These are phyloP conservation scores for Brotula barbata DNA, from an alignment of 2,797 vertebrate genomes.

Conservation along the genomic window DNA sequence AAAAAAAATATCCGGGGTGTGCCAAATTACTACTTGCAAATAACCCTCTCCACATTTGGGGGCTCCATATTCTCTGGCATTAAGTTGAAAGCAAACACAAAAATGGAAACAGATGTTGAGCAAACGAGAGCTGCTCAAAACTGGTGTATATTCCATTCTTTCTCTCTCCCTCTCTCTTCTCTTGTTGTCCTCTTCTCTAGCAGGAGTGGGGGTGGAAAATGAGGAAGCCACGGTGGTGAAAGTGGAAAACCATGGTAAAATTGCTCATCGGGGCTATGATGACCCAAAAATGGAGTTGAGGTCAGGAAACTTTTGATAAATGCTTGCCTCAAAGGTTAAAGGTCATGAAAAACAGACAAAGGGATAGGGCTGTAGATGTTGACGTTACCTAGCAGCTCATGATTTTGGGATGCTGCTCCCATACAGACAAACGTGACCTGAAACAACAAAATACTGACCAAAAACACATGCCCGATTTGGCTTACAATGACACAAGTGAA, in stretches of 20 bases:
- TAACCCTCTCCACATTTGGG: slow-evolving; percentile 67
- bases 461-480: too few species aligned
- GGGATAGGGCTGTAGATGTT: not conserved
- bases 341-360: slow-evolving; percentile 21
- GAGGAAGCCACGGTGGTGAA: slow-evolving; percentile 28
- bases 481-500: too few species aligned
- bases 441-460: too few species aligned
- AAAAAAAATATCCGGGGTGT: slow-evolving; percentile 42
- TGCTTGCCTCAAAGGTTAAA: slow-evolving; percentile 35
- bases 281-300: slow-evolving; percentile 12
- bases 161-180: slow-evolving; percentile 27
- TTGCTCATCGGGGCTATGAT: slow-evolving; percentile 26
- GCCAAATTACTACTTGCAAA: slow-evolving; percentile 74
- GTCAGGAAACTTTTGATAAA: slow-evolving; percentile 34
- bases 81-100: slow-evolving; percentile 70
- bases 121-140: slow-evolving; percentile 46
- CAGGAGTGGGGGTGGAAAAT: slow-evolving; percentile 32
- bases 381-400: too few species aligned
- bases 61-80: slow-evolving; percentile 67
- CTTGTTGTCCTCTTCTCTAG: slow-evolving; percentile 35
- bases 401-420: not conserved
- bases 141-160: slow-evolving; percentile 48
- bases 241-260: slow-evolving; percentile 51
- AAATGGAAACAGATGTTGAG: slow-evolving; percentile 79
- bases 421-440: not conserved